These are phyloP conservation scores for Elachura formosa DNA, from an alignment of 2,113 vertebrate genomes.

Conservation along the genomic window DNA sequence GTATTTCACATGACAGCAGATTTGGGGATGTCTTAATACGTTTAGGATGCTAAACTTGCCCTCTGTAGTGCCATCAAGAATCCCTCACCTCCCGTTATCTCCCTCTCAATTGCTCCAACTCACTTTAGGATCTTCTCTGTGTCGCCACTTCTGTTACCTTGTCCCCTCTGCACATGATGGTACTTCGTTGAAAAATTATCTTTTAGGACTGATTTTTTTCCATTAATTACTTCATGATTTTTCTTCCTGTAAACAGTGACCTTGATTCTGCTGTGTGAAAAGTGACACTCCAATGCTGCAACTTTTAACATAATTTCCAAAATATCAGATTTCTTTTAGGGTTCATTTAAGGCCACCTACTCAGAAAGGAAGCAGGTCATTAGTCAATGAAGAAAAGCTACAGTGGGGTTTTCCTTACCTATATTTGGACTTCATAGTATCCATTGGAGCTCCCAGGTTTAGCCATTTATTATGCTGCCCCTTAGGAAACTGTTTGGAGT, in stretches of 20 bases:
- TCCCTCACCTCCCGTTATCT: neutral
- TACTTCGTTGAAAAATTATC: neutral
- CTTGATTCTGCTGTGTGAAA: neutral
- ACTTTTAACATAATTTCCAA: neutral
- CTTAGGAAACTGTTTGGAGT: neutral
- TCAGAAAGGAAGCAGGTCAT: neutral
- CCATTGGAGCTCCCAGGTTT: neutral
- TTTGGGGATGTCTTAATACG: neutral
- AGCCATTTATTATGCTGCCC: neutral
- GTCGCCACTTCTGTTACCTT: neutral
- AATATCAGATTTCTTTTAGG: neutral
- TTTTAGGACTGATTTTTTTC: neutral
- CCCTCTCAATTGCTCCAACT: neutral
- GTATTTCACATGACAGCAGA: neutral
- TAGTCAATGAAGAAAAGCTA: neutral
- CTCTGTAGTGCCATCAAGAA: neutral
- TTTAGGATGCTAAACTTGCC: neutral
- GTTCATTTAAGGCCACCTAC: neutral
- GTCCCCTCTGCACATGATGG: neutral
- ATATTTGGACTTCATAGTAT: neutral
- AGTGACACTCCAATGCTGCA: neutral
- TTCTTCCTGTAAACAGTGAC: neutral
- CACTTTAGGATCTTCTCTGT: neutral
- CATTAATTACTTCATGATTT: neutral
- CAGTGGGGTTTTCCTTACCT: neutral